phyloP scores from a whole-genome alignment of 2,888 invertebrate species.

The Steromphala cineraria region DNA sequence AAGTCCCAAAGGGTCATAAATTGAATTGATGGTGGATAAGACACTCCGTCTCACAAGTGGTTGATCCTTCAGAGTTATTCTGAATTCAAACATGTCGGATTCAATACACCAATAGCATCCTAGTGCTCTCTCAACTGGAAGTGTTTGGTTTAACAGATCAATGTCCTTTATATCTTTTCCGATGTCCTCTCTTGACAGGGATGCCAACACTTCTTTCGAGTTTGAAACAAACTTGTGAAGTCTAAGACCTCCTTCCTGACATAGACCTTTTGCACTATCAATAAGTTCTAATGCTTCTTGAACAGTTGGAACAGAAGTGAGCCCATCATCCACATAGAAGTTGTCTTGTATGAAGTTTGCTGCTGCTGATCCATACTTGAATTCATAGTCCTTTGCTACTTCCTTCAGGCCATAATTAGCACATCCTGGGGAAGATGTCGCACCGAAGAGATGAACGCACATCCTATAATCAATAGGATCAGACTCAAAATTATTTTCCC shows the following conservation, averaged over 20 bases:
- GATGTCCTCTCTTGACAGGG: constrained; percentile 35
- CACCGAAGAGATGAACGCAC: constrained; percentile 40
- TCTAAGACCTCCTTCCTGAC: constrained; percentile 35
- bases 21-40: constrained; percentile 39
- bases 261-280: constrained; percentile 29
- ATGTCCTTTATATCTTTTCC: constrained; percentile 24
- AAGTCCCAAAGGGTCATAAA: constrained; percentile 51
- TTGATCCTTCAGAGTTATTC: constrained; percentile 32
- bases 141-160: constrained; percentile 20
- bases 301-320: constrained; percentile 30
- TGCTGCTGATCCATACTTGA: background rate
- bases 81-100: constrained; percentile 43
- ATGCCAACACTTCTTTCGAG: constrained; percentile 35
- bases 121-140: constrained; percentile 42
- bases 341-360: constrained; percentile 21
- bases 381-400: constrained; percentile 2
- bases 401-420: constrained; percentile 39
- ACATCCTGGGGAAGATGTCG: constrained; percentile 39
- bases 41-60: constrained; percentile 42
- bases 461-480: constrained; percentile 35
- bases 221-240: constrained; percentile 50
- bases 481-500: constrained; percentile 11
- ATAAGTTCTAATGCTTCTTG: constrained; percentile 36
- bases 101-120: constrained; percentile 45
- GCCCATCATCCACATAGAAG: constrained; percentile 50